These are phyloP conservation scores for Coleophora deauratella DNA, from an alignment of 2,888 invertebrate species.

Conservation along the genomic window DNA sequence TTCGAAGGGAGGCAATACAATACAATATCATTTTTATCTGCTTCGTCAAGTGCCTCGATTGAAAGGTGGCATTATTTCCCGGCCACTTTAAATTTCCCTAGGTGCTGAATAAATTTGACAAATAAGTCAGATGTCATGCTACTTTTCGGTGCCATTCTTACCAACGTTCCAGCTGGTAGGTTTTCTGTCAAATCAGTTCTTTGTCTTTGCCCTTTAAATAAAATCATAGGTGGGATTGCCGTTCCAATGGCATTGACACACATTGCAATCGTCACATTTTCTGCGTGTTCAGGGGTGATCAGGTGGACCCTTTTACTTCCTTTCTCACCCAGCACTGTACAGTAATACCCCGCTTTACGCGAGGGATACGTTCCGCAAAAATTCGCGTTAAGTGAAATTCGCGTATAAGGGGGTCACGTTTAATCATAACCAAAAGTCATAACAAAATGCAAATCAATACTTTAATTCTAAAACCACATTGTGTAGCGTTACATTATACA, in stretches of 20 bases:
- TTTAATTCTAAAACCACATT: too few relatives aligned
- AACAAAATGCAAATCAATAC: too few relatives aligned
- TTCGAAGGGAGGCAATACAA: constrained; percentile 13
- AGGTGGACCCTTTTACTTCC: constrained; percentile 20
- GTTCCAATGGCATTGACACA: too few relatives aligned
- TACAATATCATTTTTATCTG: constrained; percentile 11
- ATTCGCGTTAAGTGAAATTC: too few relatives aligned
- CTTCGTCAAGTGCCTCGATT: constrained; percentile 13
- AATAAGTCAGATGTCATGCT: constrained; percentile 4
- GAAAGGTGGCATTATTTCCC: constrained; percentile 5
- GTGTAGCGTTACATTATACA: too few relatives aligned
- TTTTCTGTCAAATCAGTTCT: not conserved
- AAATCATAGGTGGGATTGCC: constrained; percentile 16
- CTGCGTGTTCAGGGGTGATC: constrained; percentile 17
- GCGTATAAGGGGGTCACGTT: too few relatives aligned
- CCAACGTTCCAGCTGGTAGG: not conserved
- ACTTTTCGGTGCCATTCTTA: constrained; percentile 1
- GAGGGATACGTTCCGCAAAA: too few relatives aligned
- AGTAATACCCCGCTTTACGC: too few relatives aligned
- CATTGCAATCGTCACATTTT: constrained; percentile 8
- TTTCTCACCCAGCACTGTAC: constrained; percentile 18
- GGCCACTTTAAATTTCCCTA: constrained; percentile 1
- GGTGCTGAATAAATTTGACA: constrained; percentile 4
- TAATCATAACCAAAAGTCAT: too few relatives aligned
- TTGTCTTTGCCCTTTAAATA: constrained; percentile 13